Base-by-base conservation (phyloP, 2,113 vertebrate genomes). In the Ceyx margarethae region DNA sequence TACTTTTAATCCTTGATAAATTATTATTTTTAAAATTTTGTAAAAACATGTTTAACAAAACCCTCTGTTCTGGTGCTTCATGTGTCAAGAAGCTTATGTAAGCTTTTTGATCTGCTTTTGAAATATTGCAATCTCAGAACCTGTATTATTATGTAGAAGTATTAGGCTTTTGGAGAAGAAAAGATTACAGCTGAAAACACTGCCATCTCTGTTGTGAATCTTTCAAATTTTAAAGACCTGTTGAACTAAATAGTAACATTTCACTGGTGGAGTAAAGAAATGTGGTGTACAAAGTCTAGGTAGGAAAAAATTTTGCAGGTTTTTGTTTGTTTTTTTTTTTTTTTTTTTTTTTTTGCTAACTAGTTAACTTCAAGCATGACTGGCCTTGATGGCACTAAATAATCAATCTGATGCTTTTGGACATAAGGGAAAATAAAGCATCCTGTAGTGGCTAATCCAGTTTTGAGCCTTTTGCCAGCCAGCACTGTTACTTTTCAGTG, bases 161-260 rank as follows among this genome's bases (percentile, higher is more conserved):
- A 12, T 8, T 42, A 29, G 22, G 9, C 28, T 80, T 67, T 31
- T 40, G 46, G 21, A 48, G 67, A 51, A 71, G 10, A 66, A 51
- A 66, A 40, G 31, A 26, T 16, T 76, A 5, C 3, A 61, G 14
- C 28, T 43, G n/a, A 42, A 50, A 81, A 11, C 10, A 54, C 3
- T 42, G 18, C 0, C 0, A n/a, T 51, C 8, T 29, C 23, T 54
- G 9, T 31, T 65, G 33, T 33, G 31, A 22, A 14, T 74, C 7
- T 51, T 71, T 40, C 3, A 6, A 5, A 28, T 31, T 53, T 58
- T 33, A 16, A 54, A 51, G 62, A 20, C 6, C 5, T 54, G 29
- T 20, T 13, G 13, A 42, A 29, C 28, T 48, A 29, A 43, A 19
- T 22, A 0, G 2, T 62, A 48, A 18, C 28, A 16, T 10, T 37